Conservation (phyloP, 2,797 vertebrate genomes). For the Anisognathus igniventris region DNA sequence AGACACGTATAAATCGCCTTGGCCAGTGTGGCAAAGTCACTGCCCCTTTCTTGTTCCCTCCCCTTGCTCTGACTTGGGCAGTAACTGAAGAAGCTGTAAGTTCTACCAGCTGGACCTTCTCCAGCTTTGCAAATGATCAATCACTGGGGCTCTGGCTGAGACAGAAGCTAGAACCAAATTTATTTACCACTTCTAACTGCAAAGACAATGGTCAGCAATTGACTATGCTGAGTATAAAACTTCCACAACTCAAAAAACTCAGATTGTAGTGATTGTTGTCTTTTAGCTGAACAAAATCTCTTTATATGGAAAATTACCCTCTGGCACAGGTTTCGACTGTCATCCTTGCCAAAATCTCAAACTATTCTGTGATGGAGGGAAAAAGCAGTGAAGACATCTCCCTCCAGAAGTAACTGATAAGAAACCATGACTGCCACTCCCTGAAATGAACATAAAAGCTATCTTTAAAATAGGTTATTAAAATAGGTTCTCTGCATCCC, state of each 20-base stretch:
- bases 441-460: background rate
- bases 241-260: background rate
- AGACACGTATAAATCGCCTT: background rate
- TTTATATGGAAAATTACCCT: background rate
- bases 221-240: background rate
- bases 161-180: background rate
- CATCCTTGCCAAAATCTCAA: background rate
- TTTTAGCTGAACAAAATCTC: background rate
- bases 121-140: background rate
- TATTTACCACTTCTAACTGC: background rate
- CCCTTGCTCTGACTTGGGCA: background rate
- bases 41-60: background rate
- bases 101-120: background rate
- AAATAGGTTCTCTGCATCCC: background rate
- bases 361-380: background rate
- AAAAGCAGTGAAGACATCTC: background rate
- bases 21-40: background rate
- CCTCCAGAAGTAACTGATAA: background rate
- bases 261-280: accelerated
- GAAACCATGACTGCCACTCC: background rate
- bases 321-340: background rate
- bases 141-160: background rate
- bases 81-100: background rate
- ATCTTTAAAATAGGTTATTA: background rate
- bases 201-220: background rate